Conservation (phyloP, 1,140 invertebrate species). For the Stegodyphus mimosarum region DNA sequence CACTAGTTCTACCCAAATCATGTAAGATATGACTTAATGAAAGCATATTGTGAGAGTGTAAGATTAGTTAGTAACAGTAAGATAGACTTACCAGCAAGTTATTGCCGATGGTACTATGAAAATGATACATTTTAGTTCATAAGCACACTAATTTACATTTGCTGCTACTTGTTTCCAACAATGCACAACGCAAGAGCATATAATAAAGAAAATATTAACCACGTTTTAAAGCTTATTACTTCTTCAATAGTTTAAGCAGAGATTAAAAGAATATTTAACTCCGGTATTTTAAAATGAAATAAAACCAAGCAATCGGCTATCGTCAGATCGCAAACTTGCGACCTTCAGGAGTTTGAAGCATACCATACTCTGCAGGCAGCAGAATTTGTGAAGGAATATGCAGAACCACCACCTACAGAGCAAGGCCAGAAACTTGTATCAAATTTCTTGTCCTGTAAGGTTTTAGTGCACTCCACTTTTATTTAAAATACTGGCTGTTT, state of each 20-base stretch:
- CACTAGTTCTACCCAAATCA: too few species aligned
- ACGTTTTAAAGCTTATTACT: background rate
- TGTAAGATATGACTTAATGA: too few species aligned
- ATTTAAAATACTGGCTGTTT: background rate
- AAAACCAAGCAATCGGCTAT: slow-evolving; percentile 1
- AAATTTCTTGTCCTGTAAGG: background rate
- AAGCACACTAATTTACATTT: too few species aligned
- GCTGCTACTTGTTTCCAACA: too few species aligned
- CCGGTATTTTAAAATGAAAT: background rate
- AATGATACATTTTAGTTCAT: background rate
- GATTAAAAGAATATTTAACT: background rate
- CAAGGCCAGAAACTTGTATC: background rate
- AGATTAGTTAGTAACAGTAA: too few species aligned
- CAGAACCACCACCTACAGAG: background rate
- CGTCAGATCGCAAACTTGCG: slow-evolving; percentile 24
- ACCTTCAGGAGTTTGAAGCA: slow-evolving; percentile 29
- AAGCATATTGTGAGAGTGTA: too few species aligned
- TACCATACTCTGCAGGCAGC: background rate
- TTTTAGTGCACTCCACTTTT: background rate
- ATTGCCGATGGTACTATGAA: background rate
- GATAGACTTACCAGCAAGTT: too few species aligned
- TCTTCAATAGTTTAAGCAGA: background rate
- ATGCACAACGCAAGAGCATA: background rate
- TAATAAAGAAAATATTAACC: background rate
- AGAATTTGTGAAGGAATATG: background rate